Evolutionary conservation across 2,797 vertebrate genomes (phyloP), one percentile per base, ranked within the genome.

Genomic region (Myotis daubentonii): DNA sequence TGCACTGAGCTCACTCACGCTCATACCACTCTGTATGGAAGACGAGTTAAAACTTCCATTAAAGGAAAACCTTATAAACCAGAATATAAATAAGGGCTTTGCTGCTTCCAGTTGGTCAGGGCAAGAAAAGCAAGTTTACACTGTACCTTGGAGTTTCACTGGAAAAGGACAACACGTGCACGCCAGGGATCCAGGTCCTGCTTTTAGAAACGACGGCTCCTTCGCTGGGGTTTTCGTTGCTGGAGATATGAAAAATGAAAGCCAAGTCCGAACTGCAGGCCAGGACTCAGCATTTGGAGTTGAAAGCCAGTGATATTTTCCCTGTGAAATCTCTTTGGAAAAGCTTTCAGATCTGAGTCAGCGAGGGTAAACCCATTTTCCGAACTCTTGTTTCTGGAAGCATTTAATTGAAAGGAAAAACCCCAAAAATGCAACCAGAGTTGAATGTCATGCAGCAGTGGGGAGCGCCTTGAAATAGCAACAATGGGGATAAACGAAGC

Each of bases 391-490:
- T 97, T 97, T 98, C 96, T 98, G 97, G 96, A 97, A 97, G 95
- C 82, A 97, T 97, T 97, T 97, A 97, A 97, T 97, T 96, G 97
- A 96, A 97, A 97, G 96, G 92, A 97, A 97, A 97, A 97, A 92
- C 91, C 95, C 94, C 71, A 91, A 96, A 92, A 97, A 97, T 95
- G 91, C 86, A 89, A 90, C 85, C 89, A 94, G 89, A 93, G 76
- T 96, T 94, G 96, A 96, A 95, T 97, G 94, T 93, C 89, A 84
- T 71, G 85, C 65, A 81, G 91, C 49, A 74, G 53, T 49, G 80
- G 85, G 60, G 87, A 94, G 66, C 53, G 66, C 60, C 93, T 95
- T 5, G 15, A 95, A 97, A 97, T 60, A 96, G 96, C 70, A 96
- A 87, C 94, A 94, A 76, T 15, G 49, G 38, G 82, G 93, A 80